These are phyloP conservation scores for Metopolophium dirhodum DNA, from an alignment of 1,140 invertebrate genomes.

Conservation along the genomic window DNA sequence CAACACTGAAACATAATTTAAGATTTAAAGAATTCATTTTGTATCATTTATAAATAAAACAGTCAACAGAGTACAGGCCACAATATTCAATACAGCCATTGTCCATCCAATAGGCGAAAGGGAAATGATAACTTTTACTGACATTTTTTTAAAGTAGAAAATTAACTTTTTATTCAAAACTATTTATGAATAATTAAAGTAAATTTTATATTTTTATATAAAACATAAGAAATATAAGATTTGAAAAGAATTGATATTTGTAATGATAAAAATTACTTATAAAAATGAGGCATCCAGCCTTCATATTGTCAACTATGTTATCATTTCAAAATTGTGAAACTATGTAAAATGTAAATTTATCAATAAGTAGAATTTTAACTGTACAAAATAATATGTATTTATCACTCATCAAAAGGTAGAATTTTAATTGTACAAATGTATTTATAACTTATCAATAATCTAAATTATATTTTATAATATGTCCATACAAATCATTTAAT, in stretches of 20 bases:
- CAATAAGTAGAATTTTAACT: background rate
- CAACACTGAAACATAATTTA: background rate
- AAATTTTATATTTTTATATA: constrained; percentile 10
- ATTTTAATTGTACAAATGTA: constrained; percentile 4
- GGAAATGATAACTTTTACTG: background rate
- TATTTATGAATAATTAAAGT: background rate
- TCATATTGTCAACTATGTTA: background rate
- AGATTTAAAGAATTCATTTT: background rate
- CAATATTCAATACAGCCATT: background rate
- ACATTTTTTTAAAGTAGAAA: background rate
- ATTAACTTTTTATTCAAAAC: background rate
- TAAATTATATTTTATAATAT: constrained; percentile 5
- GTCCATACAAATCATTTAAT: constrained; percentile 10
- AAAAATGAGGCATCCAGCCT: background rate
- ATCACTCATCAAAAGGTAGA: background rate
- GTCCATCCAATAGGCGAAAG: background rate
- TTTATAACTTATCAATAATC: background rate
- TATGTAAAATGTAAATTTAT: background rate
- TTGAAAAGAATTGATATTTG: background rate
- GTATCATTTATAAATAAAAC: background rate
- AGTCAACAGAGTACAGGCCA: background rate
- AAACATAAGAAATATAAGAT: background rate
- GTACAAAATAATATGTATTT: background rate
- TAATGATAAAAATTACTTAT: background rate
- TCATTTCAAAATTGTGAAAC: background rate